Evolutionary conservation across 2,888 invertebrate species (phyloP), one percentile per base, ranked within the genome.

Genomic region (Gryllus longicercus): DNA sequence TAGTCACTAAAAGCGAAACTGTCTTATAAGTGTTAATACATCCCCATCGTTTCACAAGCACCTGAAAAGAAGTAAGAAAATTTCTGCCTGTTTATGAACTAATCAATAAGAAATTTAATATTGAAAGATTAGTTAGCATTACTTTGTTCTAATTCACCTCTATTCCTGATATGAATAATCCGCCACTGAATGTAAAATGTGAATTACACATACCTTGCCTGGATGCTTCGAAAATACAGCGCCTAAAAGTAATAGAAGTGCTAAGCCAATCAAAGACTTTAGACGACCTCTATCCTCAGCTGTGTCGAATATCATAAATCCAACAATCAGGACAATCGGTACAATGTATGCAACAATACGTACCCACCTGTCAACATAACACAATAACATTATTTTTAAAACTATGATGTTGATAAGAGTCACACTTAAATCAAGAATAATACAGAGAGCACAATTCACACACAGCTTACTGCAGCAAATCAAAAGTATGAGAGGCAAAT

Each of bases 231-330:
- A 93, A 84, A 92, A 91, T 11, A 91, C 74, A 84, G 90, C 92
- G n/a, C 93, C 92, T 38, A 91, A 84, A 0, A 90, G 21, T 25
- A 96, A 84, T 74, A 96, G 89, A 16, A 91, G 86, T 0, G 88
- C 83, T 2, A 95, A 88, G 1, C 95, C 96, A 8, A 90, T 84
- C 14, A 94, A 85, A 0, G 96, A 94, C 79, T 92, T 89, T 77
- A 96, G 88, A 82, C 96, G 89, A 78, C 89, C 86, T 8, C 88
- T 87, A 0, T 90, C 86, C 0, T 90, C 88, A 79, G 86, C 84
- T 0, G 94, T 91, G 85, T 95, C 95, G 80, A 92, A 85, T 82
- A 90, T 89, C 1, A 96, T 86, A 85, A 92, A 94, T 0, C 89
- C 84, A 0, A 89, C 86, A 2, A 93, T 87, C 0, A 87, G 89